Evolutionary conservation across 23 tunicate species (phyloP).

Genomic region (Corella eumyota): DNA sequence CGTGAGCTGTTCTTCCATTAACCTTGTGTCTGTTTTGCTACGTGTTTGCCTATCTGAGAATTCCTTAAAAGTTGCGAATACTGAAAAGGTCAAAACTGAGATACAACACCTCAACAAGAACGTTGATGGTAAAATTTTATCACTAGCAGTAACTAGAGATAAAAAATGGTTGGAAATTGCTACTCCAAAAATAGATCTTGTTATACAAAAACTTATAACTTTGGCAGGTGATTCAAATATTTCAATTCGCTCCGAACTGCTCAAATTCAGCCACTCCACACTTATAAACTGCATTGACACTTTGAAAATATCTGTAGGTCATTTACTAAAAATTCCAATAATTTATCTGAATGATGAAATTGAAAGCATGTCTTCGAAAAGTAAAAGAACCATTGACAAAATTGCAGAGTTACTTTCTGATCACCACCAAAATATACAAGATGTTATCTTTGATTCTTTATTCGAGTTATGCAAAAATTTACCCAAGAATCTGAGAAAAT

Average conservation of each 20-base stretch:
- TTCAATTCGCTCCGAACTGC: constrained; percentile 6
- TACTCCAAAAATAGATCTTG: constrained; percentile 18
- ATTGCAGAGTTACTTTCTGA: background rate
- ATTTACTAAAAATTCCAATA: constrained; percentile 34
- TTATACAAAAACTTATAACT: constrained; percentile 12
- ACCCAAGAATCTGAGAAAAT: constrained; percentile 18
- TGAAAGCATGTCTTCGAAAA: background rate
- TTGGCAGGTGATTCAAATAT: constrained; percentile 21
- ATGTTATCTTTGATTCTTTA: constrained; percentile 20
- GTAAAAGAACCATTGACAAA: constrained; percentile 9
- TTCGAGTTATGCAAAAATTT: constrained; percentile 20
- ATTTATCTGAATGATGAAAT: constrained; percentile 52
- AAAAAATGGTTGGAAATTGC: constrained; percentile 27
- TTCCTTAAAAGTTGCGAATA: background rate
- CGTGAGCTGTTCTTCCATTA: constrained; percentile 28
- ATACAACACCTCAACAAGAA: background rate
- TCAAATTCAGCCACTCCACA: constrained; percentile 18
- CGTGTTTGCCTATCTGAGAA: constrained; percentile 20
- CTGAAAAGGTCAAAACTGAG: background rate
- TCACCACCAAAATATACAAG: constrained; percentile 3
- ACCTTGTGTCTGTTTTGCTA: constrained; percentile 7
- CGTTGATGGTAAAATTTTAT: background rate
- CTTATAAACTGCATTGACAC: constrained; percentile 8
- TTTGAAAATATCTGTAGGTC: constrained; percentile 7
- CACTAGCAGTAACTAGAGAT: constrained; percentile 17